These are phyloP conservation scores for Centropyge bicolor DNA, from an alignment of 2,797 vertebrate genomes.

Conservation along the genomic window DNA sequence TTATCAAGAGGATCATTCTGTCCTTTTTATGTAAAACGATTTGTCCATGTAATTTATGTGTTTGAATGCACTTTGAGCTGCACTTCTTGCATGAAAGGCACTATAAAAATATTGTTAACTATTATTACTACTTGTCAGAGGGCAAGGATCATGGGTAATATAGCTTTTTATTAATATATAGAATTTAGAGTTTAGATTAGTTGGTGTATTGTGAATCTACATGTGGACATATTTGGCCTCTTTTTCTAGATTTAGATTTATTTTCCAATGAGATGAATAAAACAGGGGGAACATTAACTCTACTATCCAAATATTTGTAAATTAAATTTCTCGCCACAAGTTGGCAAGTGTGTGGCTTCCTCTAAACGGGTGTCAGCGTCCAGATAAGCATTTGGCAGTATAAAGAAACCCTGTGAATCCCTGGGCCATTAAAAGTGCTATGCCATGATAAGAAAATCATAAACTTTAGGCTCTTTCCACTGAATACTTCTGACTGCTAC, in stretches of 20 bases:
- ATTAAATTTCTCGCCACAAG: not conserved
- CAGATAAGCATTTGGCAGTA: conserved; percentile 52
- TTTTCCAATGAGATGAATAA: not conserved
- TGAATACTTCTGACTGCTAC: not conserved
- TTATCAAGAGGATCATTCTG: too few species aligned
- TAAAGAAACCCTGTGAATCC: conserved; percentile 58
- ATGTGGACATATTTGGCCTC: not conserved
- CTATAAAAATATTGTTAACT: too few species aligned
- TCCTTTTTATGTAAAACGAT: too few species aligned
- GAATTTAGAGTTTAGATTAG: not conserved
- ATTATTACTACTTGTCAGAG: not conserved
- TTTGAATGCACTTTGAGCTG: too few species aligned
- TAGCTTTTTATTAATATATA: not conserved
- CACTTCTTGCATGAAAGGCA: too few species aligned
- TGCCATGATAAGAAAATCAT: conserved; percentile 37
- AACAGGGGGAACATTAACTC: not conserved
- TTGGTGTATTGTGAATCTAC: not conserved
- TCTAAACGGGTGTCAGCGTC: conserved; percentile 28
- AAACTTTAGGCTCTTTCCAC: not conserved
- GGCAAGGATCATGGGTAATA: not conserved
- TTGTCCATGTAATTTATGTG: too few species aligned
- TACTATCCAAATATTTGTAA: not conserved
- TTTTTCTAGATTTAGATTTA: not conserved
- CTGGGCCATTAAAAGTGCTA: conserved; percentile 64
- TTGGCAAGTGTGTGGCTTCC: conserved; percentile 20